These are phyloP conservation scores for Habropoda laboriosa DNA, from an alignment of 1,140 invertebrate genomes.

Conservation along the genomic window DNA sequence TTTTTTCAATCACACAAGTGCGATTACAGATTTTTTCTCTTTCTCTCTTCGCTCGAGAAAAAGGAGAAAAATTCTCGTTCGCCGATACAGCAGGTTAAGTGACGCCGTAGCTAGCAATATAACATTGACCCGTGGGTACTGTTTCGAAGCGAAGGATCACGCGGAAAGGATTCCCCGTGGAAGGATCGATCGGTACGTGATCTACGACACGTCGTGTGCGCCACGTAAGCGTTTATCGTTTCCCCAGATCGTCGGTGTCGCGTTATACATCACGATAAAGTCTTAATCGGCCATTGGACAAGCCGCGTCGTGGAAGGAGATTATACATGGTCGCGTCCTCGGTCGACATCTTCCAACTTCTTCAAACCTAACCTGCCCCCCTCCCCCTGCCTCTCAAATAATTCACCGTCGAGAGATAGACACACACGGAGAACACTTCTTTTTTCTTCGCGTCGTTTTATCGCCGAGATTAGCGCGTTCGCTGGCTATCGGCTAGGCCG, in stretches of 20 bases:
- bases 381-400: background rate
- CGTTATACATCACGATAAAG: conserved; percentile 61
- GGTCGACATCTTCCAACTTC: conserved; percentile 25
- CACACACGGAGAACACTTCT: background rate
- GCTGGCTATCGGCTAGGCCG: conserved; percentile 73
- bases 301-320: conserved; percentile 51
- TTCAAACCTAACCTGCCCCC: background rate
- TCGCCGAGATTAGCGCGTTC: conserved; percentile 67
- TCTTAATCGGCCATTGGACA: conserved; percentile 63
- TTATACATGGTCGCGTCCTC: conserved; percentile 41
- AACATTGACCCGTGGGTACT: background rate
- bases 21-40: too few species aligned
- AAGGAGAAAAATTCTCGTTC: too few species aligned
- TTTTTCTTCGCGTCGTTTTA: conserved; percentile 49
- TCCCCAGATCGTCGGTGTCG: conserved; percentile 50
- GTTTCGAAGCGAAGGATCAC: background rate
- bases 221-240: conserved; percentile 63
- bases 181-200: conserved; percentile 65
- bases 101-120: too few species aligned
- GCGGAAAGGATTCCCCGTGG: conserved; percentile 40
- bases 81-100: too few species aligned
- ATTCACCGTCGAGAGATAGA: conserved; percentile 24
- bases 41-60: too few species aligned
- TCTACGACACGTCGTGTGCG: conserved; percentile 58
- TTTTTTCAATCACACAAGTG: too few species aligned